Evolutionary conservation across 2,113 vertebrate species (phyloP).

Genomic region (Procavia capensis): DNA sequence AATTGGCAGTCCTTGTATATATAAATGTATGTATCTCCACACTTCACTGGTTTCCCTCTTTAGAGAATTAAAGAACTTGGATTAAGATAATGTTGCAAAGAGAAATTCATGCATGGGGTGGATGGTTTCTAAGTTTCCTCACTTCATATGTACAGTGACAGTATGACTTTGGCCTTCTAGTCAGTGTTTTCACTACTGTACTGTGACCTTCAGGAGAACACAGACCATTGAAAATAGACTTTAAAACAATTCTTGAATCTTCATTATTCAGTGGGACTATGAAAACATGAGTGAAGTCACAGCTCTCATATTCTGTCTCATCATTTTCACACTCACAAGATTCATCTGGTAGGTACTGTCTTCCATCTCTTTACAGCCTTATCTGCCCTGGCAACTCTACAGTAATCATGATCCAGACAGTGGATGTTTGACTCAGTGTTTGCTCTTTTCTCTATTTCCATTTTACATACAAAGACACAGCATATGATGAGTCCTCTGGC

Average conservation of each 20-base stretch:
- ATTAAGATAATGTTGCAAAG: background rate
- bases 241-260: background rate
- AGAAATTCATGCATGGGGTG: background rate
- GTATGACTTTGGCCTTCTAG: background rate
- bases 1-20: too few species aligned
- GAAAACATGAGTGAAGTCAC: background rate
- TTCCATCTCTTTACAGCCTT: background rate
- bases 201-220: background rate
- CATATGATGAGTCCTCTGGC: background rate
- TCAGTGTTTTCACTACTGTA: background rate
- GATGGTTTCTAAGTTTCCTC: background rate
- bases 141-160: background rate
- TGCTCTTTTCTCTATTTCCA: background rate
- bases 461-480: background rate
- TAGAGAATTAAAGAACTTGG: too few species aligned
- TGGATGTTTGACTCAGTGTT: background rate
- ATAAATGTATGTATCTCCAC: too few species aligned
- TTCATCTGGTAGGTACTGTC: background rate
- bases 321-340: background rate
- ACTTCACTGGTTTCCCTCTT: too few species aligned
- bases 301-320: too few species aligned
- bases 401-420: background rate
- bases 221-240: background rate
- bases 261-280: background rate
- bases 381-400: background rate